phyloP scores from a whole-genome alignment of 2,888 invertebrate species.

The Sphecodes monilicornis region DNA sequence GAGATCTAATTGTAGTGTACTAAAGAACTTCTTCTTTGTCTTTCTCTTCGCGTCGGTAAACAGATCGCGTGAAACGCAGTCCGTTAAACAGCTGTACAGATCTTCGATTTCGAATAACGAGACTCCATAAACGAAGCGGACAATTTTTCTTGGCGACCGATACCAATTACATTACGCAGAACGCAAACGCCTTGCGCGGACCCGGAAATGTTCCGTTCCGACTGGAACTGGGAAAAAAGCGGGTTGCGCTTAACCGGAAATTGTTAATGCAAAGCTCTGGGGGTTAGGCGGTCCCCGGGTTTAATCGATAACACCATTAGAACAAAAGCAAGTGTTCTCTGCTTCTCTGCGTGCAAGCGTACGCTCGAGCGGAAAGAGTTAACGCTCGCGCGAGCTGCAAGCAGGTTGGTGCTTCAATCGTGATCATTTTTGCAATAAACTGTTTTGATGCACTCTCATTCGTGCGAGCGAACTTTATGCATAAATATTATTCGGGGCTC shows the following conservation, averaged over 20 bases:
- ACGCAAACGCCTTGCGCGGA: neutral
- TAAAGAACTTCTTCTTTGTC: neutral
- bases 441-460: no score
- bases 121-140: neutral
- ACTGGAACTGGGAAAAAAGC: neutral
- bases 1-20: neutral
- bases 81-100: neutral
- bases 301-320: constrained; percentile 37
- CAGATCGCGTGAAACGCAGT: constrained; percentile 1
- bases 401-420: neutral
- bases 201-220: constrained; percentile 12
- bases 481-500: neutral
- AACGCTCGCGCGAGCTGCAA: constrained; percentile 15
- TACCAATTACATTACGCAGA: neutral
- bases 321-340: constrained; percentile 21
- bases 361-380: constrained; percentile 21
- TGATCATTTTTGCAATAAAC: neutral
- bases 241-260: constrained; percentile 16
- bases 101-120: constrained; percentile 13
- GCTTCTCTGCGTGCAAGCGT: neutral
- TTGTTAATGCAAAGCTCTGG: constrained; percentile 31
- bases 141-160: neutral
- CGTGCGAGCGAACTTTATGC: neutral
- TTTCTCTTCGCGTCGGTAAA: neutral
- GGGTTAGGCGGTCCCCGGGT: neutral